These are phyloP conservation scores for Thryonomys swinderianus DNA, from an alignment of 2,113 vertebrate genomes.

Conservation along the genomic window DNA sequence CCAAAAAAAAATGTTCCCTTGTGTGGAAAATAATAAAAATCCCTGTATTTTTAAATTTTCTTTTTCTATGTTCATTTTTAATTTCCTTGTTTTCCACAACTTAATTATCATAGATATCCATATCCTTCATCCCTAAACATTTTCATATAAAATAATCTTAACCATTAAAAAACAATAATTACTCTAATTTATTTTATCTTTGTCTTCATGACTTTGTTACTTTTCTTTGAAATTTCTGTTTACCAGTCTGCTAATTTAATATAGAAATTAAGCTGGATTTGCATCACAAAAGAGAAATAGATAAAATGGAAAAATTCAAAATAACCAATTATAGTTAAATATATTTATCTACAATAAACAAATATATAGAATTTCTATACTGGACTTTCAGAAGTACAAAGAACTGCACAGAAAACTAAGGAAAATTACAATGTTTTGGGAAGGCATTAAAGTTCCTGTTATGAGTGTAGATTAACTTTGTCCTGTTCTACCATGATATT, in stretches of 20 bases:
- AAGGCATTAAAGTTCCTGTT: neutral
- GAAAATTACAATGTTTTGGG: neutral
- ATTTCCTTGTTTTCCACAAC: neutral
- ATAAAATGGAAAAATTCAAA: neutral
- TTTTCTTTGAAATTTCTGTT: neutral
- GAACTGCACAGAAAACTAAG: neutral
- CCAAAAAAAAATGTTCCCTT: neutral
- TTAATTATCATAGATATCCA: neutral
- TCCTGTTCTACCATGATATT: neutral
- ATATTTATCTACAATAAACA: neutral
- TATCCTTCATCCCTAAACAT: conserved; percentile 8
- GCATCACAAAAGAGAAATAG: neutral
- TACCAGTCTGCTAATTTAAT: neutral
- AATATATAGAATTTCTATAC: neutral
- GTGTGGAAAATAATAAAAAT: neutral
- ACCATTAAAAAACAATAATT: neutral
- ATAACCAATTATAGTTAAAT: neutral
- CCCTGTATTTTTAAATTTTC: neutral
- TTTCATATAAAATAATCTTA: neutral
- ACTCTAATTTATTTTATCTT: neutral
- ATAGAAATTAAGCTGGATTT: neutral
- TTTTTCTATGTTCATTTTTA: neutral
- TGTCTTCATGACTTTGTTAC: neutral
- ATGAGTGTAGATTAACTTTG: neutral
- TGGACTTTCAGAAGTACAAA: neutral